A percentile compares a stretch with the other conserved stretches of the same genome.
phyloP scores from a whole-genome alignment of 1,140 invertebrate genomes.

The Hirudo medicinalis region DNA sequence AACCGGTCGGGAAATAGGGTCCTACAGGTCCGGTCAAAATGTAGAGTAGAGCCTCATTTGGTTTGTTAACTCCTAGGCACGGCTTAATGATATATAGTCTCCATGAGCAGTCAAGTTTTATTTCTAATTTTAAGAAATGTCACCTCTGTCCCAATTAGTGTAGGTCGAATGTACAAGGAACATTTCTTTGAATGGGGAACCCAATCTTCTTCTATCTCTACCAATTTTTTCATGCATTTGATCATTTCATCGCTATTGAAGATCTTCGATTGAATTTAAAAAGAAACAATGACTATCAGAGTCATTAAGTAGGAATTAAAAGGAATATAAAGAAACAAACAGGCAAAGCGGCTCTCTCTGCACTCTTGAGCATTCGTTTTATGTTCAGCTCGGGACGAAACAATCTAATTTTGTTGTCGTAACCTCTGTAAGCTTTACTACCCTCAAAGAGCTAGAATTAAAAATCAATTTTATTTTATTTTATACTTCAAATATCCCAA shows the following conservation, averaged over 20 bases:
- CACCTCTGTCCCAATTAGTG: slow-evolving; percentile 91
- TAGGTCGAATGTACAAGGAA: slow-evolving; percentile 89
- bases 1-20: slow-evolving; percentile 64
- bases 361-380: slow-evolving; percentile 74
- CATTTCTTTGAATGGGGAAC: slow-evolving; percentile 72
- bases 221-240: slow-evolving; percentile 68
- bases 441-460: slow-evolving; percentile 83
- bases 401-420: slow-evolving; percentile 77
- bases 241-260: slow-evolving; percentile 80
- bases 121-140: slow-evolving; percentile 26
- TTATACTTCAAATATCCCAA: too few relatives aligned
- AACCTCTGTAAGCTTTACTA: slow-evolving; percentile 79
- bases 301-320: neutral
- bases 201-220: slow-evolving; percentile 91
- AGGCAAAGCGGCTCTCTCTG: slow-evolving; percentile 69
- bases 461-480: slow-evolving; percentile 48
- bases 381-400: slow-evolving; percentile 93
- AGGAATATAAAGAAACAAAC: slow-evolving; percentile 32
- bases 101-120: neutral
- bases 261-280: slow-evolving; percentile 38
- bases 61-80: slow-evolving; percentile 70
- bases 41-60: slow-evolving; percentile 73
- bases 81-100: slow-evolving; percentile 48
- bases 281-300: slow-evolving; percentile 19
- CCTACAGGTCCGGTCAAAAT: slow-evolving; percentile 84